A percentile compares a stretch with the other conserved stretches of the same genome.
These are phyloP conservation scores for Aphidoletes aphidimyza DNA, from an alignment of 2,888 invertebrate species.

Conservation along the genomic window DNA sequence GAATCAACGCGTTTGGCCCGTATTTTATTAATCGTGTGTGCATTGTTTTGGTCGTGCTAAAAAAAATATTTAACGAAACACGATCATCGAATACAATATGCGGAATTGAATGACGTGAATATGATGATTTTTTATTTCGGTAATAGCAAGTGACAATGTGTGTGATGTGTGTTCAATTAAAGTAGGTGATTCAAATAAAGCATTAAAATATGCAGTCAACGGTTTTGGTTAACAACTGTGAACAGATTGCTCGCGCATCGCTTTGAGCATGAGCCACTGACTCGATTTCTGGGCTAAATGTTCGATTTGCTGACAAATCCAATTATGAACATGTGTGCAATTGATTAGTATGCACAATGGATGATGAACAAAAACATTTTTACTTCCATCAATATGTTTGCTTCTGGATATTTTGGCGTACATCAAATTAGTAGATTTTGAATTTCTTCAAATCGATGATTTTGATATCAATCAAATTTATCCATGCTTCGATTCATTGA, in stretches of 20 bases:
- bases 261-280: too few relatives aligned
- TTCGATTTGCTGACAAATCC: not conserved
- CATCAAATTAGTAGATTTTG: not conserved
- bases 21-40: not conserved
- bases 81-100: conserved; percentile 5
- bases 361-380: not conserved
- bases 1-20: not conserved
- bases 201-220: not conserved
- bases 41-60: conserved; percentile 43
- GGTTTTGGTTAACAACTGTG: not conserved
- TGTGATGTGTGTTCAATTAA: not conserved
- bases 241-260: too few relatives aligned
- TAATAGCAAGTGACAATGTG: not conserved
- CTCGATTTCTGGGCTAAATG: too few relatives aligned
- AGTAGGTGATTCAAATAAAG: conserved; percentile 14
- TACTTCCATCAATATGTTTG: not conserved
- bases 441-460: conserved; percentile 15
- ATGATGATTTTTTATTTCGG: conserved; percentile 6
- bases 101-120: conserved; percentile 9
- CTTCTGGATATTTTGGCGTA: conserved; percentile 8
- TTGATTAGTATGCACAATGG: conserved; percentile 7
- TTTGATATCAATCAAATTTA: not conserved
- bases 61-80: not conserved
- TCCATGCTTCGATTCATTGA: not conserved
- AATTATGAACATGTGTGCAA: not conserved